Evolutionary conservation across 1,140 invertebrate species (phyloP), one percentile per base, ranked within the genome.

Genomic region (Chlorops oryzae): DNA sequence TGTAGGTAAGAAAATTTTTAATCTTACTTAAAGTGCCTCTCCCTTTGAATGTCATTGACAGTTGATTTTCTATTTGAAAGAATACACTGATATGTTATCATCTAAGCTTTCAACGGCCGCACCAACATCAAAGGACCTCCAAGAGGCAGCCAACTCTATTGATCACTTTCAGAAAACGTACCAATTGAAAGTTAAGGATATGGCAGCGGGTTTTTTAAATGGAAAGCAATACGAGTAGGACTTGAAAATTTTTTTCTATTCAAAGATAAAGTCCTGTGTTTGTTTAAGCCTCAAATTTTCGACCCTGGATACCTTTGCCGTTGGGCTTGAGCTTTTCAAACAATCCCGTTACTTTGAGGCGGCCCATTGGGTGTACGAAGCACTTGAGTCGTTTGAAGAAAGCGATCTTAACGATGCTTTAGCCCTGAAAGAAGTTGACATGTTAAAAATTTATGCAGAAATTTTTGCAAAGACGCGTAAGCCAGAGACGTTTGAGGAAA

Each of bases 81-180:
- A 9, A 76, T 74, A 50, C 78, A 78, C 13, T 78, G 83, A 23
- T 76, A 79, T 25, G 84, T 87, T 63, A 87, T 91, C n/a, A n/a
- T n/a, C n/a, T n/a, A n/a, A n/a, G n/a, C n/a, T n/a, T n/a, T n/a
- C n/a, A n/a, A n/a, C n/a, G n/a, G n/a, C n/a, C n/a, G n/a, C n/a
- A 70, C 90, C 90, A 1, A 83, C 83, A 4, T 78, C 88, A 51
- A 90, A 92, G 62, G 95, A 98, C 75, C 74, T 97, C 27, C 85
- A 84, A 57, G 96, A 96, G 7, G 94, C 93, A 7, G 92, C 92
- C 6, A 82, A 85, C 15, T 95, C 93, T 32, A 76, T 98, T 27
- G 86, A 93, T 55, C 80, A 95, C 49, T 79, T 99, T 13, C 94
- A 98, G 70, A 88, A 93, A 63, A 98, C 93, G 4, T 99, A 99